phyloP scores from a whole-genome alignment of 2,797 vertebrate species.

The Poecilia wingei region DNA sequence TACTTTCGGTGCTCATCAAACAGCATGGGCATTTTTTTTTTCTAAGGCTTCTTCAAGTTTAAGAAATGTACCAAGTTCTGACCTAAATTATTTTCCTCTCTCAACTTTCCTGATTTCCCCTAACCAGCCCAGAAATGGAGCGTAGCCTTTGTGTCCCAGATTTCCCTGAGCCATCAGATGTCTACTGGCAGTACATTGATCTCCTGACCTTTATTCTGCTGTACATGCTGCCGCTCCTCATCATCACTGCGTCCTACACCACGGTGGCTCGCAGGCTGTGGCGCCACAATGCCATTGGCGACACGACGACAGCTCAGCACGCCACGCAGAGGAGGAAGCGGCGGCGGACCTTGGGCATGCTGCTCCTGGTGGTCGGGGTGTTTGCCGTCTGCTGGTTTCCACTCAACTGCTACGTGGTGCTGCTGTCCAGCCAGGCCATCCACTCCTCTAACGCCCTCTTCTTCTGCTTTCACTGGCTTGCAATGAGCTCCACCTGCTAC shows the following conservation, averaged over 20 bases:
- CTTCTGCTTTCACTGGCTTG: slow-evolving; percentile 93
- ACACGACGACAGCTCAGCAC: slow-evolving; percentile 89
- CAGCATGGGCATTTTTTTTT: too few relatives aligned
- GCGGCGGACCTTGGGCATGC: slow-evolving; percentile 89
- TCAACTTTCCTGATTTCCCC: background rate
- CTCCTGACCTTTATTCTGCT: slow-evolving; percentile 90
- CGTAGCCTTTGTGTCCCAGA: slow-evolving; percentile 89
- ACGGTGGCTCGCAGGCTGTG: slow-evolving; percentile 90
- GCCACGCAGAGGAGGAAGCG: slow-evolving; percentile 85
- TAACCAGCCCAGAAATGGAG: slow-evolving; percentile 82
- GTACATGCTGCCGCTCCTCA: slow-evolving; percentile 90
- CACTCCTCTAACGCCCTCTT: slow-evolving; percentile 88
- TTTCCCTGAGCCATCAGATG: slow-evolving; percentile 91
- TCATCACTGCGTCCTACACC: slow-evolving; percentile 88
- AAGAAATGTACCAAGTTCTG: background rate
- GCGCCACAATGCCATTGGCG: slow-evolving; percentile 88
- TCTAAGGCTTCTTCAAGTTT: background rate
- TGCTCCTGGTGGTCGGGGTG: slow-evolving; percentile 88
- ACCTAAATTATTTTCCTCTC: background rate
- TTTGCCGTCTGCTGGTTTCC: slow-evolving; percentile 92
- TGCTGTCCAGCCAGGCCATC: slow-evolving; percentile 89
- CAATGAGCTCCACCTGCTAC: slow-evolving; percentile 95
- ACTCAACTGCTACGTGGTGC: slow-evolving; percentile 90
- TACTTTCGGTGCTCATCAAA: too few relatives aligned
- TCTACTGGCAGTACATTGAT: slow-evolving; percentile 94